Conservation (phyloP, 2,797 vertebrate genomes). For the Cynopterus sphinx region DNA sequence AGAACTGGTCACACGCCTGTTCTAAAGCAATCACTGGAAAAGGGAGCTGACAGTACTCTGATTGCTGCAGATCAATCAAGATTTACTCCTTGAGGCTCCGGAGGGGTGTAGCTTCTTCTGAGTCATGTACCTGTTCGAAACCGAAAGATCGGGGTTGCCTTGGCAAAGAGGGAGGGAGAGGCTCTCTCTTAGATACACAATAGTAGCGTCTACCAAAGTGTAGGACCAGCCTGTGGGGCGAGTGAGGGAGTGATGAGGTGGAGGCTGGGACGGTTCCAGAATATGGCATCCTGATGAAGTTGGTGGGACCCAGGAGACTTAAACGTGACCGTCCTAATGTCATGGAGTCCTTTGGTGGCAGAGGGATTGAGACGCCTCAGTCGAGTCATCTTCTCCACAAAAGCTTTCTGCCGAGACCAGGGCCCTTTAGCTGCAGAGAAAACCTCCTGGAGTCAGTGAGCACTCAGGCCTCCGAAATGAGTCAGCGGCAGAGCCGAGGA, state of each 20-base stretch:
- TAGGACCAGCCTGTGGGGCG: not conserved
- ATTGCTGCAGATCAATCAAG: not conserved
- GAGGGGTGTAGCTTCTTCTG: not conserved
- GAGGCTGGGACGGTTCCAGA: not conserved
- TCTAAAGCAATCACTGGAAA: not conserved
- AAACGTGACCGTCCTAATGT: not conserved
- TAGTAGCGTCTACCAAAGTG: not conserved
- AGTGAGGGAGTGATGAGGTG: not conserved
- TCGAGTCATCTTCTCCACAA: not conserved
- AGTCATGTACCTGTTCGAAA: not conserved
- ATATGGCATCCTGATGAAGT: not conserved
- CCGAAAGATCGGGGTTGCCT: not conserved
- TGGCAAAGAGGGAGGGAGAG: not conserved
- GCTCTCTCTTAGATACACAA: not conserved
- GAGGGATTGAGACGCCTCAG: not conserved
- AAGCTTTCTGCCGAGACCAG: not conserved
- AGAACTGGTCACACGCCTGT: not conserved
- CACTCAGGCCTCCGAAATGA: not conserved
- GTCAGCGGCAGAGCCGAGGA: fast-evolving
- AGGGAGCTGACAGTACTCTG: not conserved
- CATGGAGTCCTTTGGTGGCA: not conserved
- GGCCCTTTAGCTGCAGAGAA: not conserved
- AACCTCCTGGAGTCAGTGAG: not conserved
- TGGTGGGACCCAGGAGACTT: not conserved
- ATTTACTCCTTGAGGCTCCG: not conserved